Evolutionary conservation across 2,113 vertebrate species (phyloP), one percentile per base, ranked within the genome.

Genomic region (Trichechus manatus): DNA sequence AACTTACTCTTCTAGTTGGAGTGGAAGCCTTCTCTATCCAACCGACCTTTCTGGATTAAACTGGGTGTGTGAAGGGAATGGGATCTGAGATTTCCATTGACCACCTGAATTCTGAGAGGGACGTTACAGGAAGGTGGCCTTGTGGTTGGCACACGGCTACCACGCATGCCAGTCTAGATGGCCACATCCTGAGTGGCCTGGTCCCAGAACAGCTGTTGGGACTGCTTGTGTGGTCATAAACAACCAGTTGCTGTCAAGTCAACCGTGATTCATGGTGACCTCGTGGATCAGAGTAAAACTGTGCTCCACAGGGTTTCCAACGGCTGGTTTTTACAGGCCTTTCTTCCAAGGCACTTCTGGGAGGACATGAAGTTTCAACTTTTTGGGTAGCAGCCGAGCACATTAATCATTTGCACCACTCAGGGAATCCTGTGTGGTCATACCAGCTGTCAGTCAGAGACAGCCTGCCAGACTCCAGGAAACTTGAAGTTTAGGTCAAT

Each of bases 181-280:
- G 47, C 68, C 93, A 72, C 83, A 87, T 64, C 59, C 92, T 29
- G 6, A 64, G 78, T 23, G 47, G 50, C 44, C 72, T 59, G 27
- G 85, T 53, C 85, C 56, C 61, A 68, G 59, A 87, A 39, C 77
- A 82, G 75, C 59, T 83, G 56, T 78, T 59, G 70, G 68, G 59
- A 63, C 27, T 50, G 82, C 97, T 36, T 95, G 82, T 92, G 86
- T 88, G 82, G 83, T 87, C 91, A 85, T 47, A 22, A 74, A 8
- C 19, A 74, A 39, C 72, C 72, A 74, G 13, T 39, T 20, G 20
- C 72, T 8, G 14, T 39, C n/a, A 39, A 39, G n/a, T 74, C 29
- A 31, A 9, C 20, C 23, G 17, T 74, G 72, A 39, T 39, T 74
- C 36, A 23, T 74, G 72, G n/a, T 74, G 70, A 72, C 19, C n/a